These are phyloP conservation scores for Poeciliopsis retropinna DNA, from an alignment of 2,113 vertebrate species.

Conservation along the genomic window DNA sequence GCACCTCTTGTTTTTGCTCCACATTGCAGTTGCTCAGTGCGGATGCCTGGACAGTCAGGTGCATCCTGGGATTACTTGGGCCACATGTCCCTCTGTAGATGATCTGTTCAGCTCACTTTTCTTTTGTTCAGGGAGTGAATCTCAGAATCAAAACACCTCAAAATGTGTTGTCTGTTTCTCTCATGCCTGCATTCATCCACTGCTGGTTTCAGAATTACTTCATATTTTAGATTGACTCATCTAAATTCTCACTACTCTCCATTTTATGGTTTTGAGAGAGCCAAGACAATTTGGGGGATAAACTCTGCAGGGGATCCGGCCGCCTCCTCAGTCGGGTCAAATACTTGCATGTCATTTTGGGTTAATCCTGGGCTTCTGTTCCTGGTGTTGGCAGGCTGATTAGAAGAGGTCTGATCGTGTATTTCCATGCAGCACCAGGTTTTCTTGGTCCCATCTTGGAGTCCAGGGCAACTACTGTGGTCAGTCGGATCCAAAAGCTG, in stretches of 20 bases:
- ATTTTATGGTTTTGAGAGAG: too few species aligned
- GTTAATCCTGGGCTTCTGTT: too few species aligned
- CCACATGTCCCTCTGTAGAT: too few species aligned
- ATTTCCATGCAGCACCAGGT: too few species aligned
- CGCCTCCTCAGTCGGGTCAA: background rate
- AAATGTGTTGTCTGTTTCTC: background rate
- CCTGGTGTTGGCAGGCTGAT: background rate
- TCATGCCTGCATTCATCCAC: background rate
- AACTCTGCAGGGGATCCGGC: background rate
- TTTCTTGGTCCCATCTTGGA: too few species aligned
- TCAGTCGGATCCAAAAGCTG: background rate
- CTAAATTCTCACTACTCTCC: background rate
- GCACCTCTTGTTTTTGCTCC: background rate
- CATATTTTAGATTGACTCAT: background rate
- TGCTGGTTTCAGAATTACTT: background rate
- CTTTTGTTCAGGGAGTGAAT: too few species aligned
- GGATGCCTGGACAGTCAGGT: background rate
- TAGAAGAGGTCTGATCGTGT: background rate
- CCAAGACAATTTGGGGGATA: too few species aligned
- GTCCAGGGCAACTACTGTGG: too few species aligned
- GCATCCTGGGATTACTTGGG: background rate
- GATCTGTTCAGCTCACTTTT: too few species aligned
- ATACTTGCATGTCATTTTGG: background rate
- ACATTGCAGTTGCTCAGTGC: too few species aligned
- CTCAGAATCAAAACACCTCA: too few species aligned